Percentiles rank a stretch among this genome's conserved stretches.
Conservation (phyloP, 2,113 vertebrate genomes). For the Engystomops pustulosus region DNA sequence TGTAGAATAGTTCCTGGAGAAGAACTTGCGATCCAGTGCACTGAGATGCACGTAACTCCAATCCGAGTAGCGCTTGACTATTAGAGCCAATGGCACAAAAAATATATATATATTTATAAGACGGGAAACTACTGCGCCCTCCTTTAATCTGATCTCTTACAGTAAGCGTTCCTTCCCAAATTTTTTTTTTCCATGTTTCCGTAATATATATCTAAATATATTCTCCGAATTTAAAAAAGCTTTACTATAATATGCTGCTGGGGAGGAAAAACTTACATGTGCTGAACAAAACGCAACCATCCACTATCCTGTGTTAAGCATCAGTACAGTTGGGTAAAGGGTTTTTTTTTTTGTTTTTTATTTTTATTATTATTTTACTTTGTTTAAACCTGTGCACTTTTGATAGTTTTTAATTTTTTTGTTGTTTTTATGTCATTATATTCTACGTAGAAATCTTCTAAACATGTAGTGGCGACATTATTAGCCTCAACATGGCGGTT, state of each 20-base stretch:
- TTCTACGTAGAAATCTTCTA: slow-evolving; percentile 77
- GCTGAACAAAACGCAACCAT: slow-evolving; percentile 71
- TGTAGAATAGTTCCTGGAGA: slow-evolving; percentile 84
- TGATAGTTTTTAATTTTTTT: slow-evolving; percentile 82
- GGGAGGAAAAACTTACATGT: slow-evolving; percentile 81
- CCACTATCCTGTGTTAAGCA: slow-evolving; percentile 64
- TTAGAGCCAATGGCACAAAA: slow-evolving; percentile 72
- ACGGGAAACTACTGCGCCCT: slow-evolving; percentile 74
- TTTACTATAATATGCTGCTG: slow-evolving; percentile 77
- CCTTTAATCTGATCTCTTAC: slow-evolving; percentile 65
- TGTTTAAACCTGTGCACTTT: slow-evolving; percentile 91
- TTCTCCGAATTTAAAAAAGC: slow-evolving; percentile 60
- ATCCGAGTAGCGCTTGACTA: slow-evolving; percentile 64
- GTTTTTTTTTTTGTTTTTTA: slow-evolving; percentile 49
- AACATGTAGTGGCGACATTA: slow-evolving; percentile 77
- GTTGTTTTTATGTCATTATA: slow-evolving; percentile 75
- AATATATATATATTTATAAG: slow-evolving; percentile 57
- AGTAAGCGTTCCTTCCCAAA: slow-evolving; percentile 65
- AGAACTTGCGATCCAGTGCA: slow-evolving; percentile 72
- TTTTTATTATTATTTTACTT: slow-evolving; percentile 65
- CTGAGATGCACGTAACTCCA: slow-evolving; percentile 74
- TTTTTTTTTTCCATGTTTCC: slow-evolving; percentile 42
- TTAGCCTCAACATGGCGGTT: slow-evolving; percentile 59
- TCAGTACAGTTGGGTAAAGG: slow-evolving; percentile 60
- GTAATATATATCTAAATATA: slow-evolving; percentile 61